phyloP scores from a whole-genome alignment of 1,140 invertebrate genomes.

The Drosophila navojoa region DNA sequence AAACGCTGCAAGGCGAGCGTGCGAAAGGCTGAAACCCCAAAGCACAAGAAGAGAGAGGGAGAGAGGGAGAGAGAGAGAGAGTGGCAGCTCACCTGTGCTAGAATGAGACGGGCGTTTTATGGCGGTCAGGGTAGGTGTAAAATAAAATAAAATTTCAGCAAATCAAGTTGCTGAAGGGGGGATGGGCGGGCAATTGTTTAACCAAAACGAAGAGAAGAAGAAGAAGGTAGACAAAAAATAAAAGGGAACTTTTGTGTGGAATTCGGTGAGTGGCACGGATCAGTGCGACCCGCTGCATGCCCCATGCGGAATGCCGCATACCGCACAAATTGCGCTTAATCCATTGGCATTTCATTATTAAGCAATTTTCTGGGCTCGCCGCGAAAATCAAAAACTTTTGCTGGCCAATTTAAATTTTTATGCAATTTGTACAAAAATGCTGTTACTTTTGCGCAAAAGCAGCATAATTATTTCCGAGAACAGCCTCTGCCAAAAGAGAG shows the following conservation, averaged over 20 bases:
- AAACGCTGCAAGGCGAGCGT: slow-evolving; percentile 72
- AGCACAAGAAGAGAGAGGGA: too few relatives aligned
- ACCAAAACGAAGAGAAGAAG: slow-evolving; percentile 19
- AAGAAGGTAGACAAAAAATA: slow-evolving; percentile 2
- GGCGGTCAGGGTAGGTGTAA: slow-evolving; percentile 59
- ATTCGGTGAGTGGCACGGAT: slow-evolving; percentile 44
- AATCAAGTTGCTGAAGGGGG: slow-evolving; percentile 2
- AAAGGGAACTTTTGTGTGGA: slow-evolving; percentile 54
- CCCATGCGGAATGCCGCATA: slow-evolving; percentile 58
- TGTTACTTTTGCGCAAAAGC: slow-evolving; percentile 79
- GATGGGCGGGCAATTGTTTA: slow-evolving; percentile 22
- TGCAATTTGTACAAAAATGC: slow-evolving; percentile 83
- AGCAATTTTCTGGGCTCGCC: slow-evolving; percentile 66
- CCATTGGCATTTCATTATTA: slow-evolving; percentile 82
- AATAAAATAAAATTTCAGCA: slow-evolving; percentile 47
- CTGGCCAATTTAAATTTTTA: slow-evolving; percentile 81
- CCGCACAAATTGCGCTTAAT: slow-evolving; percentile 79
- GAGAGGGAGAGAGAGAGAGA: background rate
- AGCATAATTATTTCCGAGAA: slow-evolving; percentile 83
- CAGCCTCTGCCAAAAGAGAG: slow-evolving; percentile 13
- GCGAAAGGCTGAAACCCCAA: slow-evolving; percentile 13
- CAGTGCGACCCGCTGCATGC: slow-evolving; percentile 26
- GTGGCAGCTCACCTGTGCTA: background rate
- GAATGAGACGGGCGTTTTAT: slow-evolving; percentile 37
- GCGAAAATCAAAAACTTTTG: slow-evolving; percentile 32